phyloP scores from a whole-genome alignment of 1,140 invertebrate genomes.

The roundworm (Caenorhabditis elegans) region DNA sequence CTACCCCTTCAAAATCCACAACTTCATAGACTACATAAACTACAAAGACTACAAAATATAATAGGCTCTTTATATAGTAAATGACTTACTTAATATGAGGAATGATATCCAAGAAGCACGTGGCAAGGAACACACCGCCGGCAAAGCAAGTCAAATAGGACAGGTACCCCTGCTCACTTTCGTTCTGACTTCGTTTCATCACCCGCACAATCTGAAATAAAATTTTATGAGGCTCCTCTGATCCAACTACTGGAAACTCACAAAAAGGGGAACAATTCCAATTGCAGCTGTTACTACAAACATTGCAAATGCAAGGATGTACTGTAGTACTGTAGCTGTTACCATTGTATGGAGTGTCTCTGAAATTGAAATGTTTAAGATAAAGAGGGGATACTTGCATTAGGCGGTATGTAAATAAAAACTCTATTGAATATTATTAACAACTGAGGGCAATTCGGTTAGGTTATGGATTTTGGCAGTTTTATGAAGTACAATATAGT shows the following conservation, averaged over 20 bases:
- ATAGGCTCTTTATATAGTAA: no score
- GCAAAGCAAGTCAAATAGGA: slow-evolving; percentile 78
- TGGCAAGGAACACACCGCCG: slow-evolving; percentile 81
- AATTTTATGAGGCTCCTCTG: neutral
- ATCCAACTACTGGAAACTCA: neutral
- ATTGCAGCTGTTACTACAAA: slow-evolving; percentile 57
- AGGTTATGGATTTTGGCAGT: no score
- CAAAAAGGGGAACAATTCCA: slow-evolving; percentile 55
- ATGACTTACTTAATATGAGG: slow-evolving; percentile 76
- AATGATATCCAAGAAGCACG: slow-evolving; percentile 80
- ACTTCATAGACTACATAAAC: no score
- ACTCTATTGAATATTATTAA: no score
- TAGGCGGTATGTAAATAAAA: no score
- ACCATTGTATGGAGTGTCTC: neutral
- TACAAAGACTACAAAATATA: no score
- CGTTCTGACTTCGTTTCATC: slow-evolving; percentile 36
- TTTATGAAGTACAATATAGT: no score
- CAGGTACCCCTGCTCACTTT: slow-evolving; percentile 55
- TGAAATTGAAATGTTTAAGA: neutral
- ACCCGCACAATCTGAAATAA: slow-evolving; percentile 16
- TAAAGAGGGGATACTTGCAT: no score
- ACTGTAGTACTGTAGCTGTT: slow-evolving; percentile 45
- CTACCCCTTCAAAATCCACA: no score
- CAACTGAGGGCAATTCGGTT: no score
- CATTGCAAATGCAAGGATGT: slow-evolving; percentile 54